Evolutionary conservation across 1,140 invertebrate species (phyloP), one percentile per base, ranked within the genome.

Genomic region (Cataglyphis hispanica): DNA sequence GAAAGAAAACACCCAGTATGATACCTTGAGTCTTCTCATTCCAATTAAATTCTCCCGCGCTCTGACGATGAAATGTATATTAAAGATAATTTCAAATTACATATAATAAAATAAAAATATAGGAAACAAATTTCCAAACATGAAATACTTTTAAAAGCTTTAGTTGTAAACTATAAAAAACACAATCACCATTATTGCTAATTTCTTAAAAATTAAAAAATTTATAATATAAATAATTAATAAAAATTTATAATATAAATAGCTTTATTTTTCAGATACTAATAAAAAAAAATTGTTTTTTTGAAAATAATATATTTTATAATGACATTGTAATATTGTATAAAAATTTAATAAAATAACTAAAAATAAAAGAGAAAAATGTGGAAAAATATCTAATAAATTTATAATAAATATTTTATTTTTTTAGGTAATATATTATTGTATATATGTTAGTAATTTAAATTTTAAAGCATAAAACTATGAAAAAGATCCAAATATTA

Each of bases 1-100:
- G 97, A 94, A 98, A 98, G 95, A 98, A 98, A 64, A 97, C 97
- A 10, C 98, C 97, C 60, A 98, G 95, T 86, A 98, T 97, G 80
- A 98, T 94, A 70, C 97, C 97, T 94, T 98, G 98, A 11, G 97
- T 97, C 75, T 95, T 96, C 93, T 97, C 96, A 91, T 97, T 96
- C 98, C 98, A 98, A 40, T 95, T 95, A 88, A 98, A 98, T 91
- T 97, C 96, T 63, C 97, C 97, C 87, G 96, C 93, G 90, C 94
- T 96, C 96, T 97, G 86, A 31, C 2, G 31, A 31, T 31, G 31
- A 85, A 91, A 89, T 84, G 80, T 16, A 88, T 67, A 69, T 86
- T 78, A 74, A 43, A 89, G 63, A 74, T 83, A 53, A 86, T 40
- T 85, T 77, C 66, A 25, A 37, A 50, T 25, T 56, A 46, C 19